phyloP scores from a whole-genome alignment of 2,888 invertebrate species.

The Elaeidobius kamerunicus region DNA sequence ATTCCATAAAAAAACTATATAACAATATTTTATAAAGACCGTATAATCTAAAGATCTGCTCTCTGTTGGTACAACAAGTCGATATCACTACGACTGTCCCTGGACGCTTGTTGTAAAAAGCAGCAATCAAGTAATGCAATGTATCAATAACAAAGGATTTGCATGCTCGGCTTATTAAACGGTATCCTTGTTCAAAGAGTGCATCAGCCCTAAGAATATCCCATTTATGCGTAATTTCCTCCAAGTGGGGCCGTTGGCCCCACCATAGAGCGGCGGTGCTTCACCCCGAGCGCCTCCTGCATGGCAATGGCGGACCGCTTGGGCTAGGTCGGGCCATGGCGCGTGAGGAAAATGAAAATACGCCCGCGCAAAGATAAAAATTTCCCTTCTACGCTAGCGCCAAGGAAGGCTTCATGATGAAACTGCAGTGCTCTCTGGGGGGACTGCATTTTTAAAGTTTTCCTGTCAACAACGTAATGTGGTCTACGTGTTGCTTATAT shows the following conservation, averaged over 20 bases:
- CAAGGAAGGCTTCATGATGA: too few species aligned
- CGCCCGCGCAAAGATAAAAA: slow-evolving; percentile 18
- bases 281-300: slow-evolving; percentile 44
- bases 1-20: too few species aligned
- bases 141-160: slow-evolving; percentile 7
- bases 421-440: too few species aligned
- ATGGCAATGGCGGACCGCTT: slow-evolving; percentile 40
- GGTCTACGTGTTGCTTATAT: too few species aligned
- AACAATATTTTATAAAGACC: too few species aligned
- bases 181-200: slow-evolving; percentile 29
- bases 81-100: too few species aligned
- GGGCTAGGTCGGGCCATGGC: slow-evolving; percentile 43
- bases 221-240: slow-evolving; percentile 31
- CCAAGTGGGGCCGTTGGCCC: slow-evolving; percentile 27
- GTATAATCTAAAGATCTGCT: too few species aligned
- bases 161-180: slow-evolving; percentile 22
- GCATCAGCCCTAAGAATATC: slow-evolving; percentile 28
- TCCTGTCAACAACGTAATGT: too few species aligned
- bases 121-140: neutral
- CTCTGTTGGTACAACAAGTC: too few species aligned
- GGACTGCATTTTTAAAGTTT: too few species aligned
- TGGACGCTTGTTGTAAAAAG: too few species aligned
- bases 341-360: slow-evolving; percentile 41
- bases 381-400: too few species aligned
- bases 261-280: slow-evolving; percentile 28